phyloP scores from a whole-genome alignment of 1,140 invertebrate species.

The Hypothenemus hampei region DNA sequence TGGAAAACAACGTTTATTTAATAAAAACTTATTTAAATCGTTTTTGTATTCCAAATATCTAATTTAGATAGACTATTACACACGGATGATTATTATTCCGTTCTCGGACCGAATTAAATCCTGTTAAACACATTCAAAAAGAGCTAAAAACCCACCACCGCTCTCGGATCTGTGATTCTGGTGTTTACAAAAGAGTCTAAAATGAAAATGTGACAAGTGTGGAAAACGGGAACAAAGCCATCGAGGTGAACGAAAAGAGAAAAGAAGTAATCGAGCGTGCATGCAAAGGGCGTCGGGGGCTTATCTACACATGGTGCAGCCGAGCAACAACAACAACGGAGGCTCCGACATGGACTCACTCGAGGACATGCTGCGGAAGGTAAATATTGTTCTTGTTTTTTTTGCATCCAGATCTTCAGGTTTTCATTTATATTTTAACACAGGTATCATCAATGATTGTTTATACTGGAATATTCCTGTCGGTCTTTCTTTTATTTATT shows the following conservation, averaged over 20 bases:
- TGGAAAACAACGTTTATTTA: too few relatives aligned
- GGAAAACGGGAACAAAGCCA: slow-evolving; percentile 2
- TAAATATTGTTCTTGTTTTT: slow-evolving; percentile 43
- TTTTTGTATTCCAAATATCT: too few relatives aligned
- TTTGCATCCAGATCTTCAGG: neutral
- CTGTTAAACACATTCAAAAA: too few relatives aligned
- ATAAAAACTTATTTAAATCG: too few relatives aligned
- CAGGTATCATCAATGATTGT: too few relatives aligned
- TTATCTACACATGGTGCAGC: slow-evolving; percentile 43
- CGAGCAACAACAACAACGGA: slow-evolving; percentile 60
- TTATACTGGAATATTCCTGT: too few relatives aligned
- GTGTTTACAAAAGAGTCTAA: slow-evolving; percentile 14
- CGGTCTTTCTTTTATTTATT: too few relatives aligned
- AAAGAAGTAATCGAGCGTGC: slow-evolving; percentile 11
- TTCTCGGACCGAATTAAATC: too few relatives aligned
- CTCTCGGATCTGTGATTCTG: slow-evolving; percentile 1
- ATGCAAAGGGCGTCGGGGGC: slow-evolving; percentile 4
- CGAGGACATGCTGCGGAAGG: slow-evolving; percentile 78
- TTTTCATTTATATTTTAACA: too few relatives aligned
- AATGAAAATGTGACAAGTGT: slow-evolving; percentile 23
- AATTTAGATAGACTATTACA: too few relatives aligned
- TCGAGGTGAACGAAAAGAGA: slow-evolving; percentile 2
- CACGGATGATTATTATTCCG: too few relatives aligned
- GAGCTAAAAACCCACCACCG: too few relatives aligned
- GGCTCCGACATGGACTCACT: slow-evolving; percentile 73